Evolutionary conservation across 2,113 vertebrate genomes (phyloP), one percentile per base, ranked within the genome.

Genomic region (Onychostruthus taczanowskii): DNA sequence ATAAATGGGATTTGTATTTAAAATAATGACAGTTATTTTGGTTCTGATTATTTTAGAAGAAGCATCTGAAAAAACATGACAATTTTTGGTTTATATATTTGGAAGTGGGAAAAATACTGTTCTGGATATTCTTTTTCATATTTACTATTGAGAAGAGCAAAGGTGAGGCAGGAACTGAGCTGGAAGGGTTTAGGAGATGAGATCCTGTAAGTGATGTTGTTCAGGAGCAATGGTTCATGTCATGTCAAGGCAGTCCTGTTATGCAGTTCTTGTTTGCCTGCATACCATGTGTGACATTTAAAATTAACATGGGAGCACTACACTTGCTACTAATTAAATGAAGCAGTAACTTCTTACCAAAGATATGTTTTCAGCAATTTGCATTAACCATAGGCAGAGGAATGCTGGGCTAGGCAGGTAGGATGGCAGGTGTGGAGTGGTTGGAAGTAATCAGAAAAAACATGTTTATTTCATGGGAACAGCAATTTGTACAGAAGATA

Each of bases 381-480:
- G 63, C 47, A 63, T 84, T 81, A 70, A 20, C 21, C 77, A 31
- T 37, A 77, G 39, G 50, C 14, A 73, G 43, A 47, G 27, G 50
- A 91, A 47, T 69, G 53, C 43, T 37, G 81, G 75, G 24, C 24
- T 63, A 44, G 50, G 37, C 81, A 80, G 72, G 70, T 66, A 88
- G 63, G 17, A n/a, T 6, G 1, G 33, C 67, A 74, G 78, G 59
- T 86, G 81, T 88, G 75, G 70, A 93, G 28, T 1, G 1, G 16
- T 41, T 90, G 59, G 72, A 88, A 84, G 21, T 74, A 66, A 77
- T 82, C 59, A 88, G 87, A 70, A 89, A 90, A 90, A 90, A 18
- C 41, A 76, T 59, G n/a, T 95, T 90, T 95, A 77, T 94, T 87
- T 95, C 59, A 86, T 80, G 55, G 82, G 75, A 73, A 70, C 43